A percentile compares a stretch with the other conserved stretches of the same genome.
Conservation (phyloP, 1,140 invertebrate species). For the Heliconius melpomene region DNA sequence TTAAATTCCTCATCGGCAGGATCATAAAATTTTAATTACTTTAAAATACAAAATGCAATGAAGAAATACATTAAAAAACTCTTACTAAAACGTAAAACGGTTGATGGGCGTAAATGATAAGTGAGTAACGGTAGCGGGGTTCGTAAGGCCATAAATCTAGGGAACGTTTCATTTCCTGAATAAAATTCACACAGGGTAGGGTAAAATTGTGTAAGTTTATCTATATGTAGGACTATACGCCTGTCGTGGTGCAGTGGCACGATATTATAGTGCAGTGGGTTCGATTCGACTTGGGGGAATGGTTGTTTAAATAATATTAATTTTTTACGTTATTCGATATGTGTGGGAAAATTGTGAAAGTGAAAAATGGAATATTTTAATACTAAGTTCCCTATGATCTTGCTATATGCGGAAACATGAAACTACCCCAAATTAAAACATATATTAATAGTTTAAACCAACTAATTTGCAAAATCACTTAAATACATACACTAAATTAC, state of each 20-base stretch:
- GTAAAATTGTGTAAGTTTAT: conserved; percentile 18
- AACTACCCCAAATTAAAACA: too few relatives aligned
- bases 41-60: conserved; percentile 17
- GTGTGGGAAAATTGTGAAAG: not conserved
- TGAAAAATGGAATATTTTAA: not conserved
- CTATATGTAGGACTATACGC: not conserved
- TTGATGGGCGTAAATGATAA: conserved; percentile 66
- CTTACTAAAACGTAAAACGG: conserved; percentile 43
- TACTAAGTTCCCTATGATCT: too few relatives aligned
- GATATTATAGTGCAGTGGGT: too few relatives aligned
- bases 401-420: too few relatives aligned
- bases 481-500: conserved; percentile 30
- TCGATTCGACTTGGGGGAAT: too few relatives aligned
- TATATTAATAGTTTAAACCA: not conserved
- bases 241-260: too few relatives aligned
- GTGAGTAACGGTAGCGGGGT: conserved; percentile 55
- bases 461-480: conserved; percentile 2
- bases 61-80: conserved; percentile 45
- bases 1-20: not conserved
- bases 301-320: too few relatives aligned
- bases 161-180: conserved; percentile 68
- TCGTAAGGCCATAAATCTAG: conserved; percentile 62
- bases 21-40: conserved; percentile 7
- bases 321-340: not conserved
- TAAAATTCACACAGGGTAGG: conserved; percentile 54